Base-by-base conservation (phyloP, 2,888 invertebrate genomes). In the Koerneria pararmatus region DNA sequence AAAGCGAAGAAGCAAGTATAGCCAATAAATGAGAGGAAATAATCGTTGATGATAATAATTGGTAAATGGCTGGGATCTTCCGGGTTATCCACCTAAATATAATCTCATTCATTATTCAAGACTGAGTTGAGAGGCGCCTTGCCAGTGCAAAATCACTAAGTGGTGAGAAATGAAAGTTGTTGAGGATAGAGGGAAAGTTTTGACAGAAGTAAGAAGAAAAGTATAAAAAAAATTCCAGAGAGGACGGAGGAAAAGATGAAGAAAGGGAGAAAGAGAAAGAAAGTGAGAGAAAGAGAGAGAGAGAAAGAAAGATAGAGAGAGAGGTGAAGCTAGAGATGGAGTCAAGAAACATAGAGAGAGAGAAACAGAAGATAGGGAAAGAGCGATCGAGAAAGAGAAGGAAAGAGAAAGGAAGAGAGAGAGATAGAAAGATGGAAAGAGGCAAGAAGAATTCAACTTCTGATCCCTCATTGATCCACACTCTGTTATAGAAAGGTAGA, bases 111-210 rank as follows among this genome's bases (percentile, higher is more conserved):
- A n/a, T n/a, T n/a, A n/a, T n/a, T n/a, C n/a, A n/a, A n/a, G n/a
- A n/a, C n/a, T n/a, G n/a, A n/a, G n/a, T n/a, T n/a, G n/a, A n/a
- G n/a, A n/a, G n/a, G n/a, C n/a, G n/a, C n/a, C 72, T 41, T 68
- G 72, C 56, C 73, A 67, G 68, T 71, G 41, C 22, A 72, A 48
- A 4, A 24, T 19, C 31, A 8, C 11, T 41, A 19, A 19, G 41
- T 41, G 41, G 19, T 8, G 19, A 19, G 41, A 41, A 19, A 41
- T 8, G 41, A 41, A 19, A 41, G 41, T 8, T 11, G 41, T 11
- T 8, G 41, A 41, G 41, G 19, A 19, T 8, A 41, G 41, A 41
- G 41, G 41, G 19, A 19, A 41, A 19, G 41, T 11, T 8, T 11
- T 8, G 41, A 41, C 11, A 41, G 19, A 19, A 41, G 41, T 41